Evolutionary conservation across 2,113 vertebrate genomes (phyloP).

Genomic region (Tupaia tana): DNA sequence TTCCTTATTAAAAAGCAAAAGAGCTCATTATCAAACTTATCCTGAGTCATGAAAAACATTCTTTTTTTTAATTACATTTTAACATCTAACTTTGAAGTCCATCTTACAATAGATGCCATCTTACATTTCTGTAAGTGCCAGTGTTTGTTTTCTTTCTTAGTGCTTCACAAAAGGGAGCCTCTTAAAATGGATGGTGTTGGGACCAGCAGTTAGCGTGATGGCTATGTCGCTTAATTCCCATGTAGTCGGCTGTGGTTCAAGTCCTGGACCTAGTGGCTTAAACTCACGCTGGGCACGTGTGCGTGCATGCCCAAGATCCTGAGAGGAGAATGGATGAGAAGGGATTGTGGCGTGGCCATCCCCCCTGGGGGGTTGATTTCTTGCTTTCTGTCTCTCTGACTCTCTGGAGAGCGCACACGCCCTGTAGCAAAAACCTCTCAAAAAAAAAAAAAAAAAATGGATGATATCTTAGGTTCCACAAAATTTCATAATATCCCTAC

Average conservation of each 20-base stretch:
- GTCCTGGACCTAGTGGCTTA: too few species aligned
- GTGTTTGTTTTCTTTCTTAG: constrained; percentile 1
- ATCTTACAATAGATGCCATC: not conserved
- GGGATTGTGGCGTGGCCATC: too few species aligned
- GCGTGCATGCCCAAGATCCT: too few species aligned
- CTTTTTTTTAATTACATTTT: not conserved
- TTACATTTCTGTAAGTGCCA: not conserved
- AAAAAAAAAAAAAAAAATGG: not conserved
- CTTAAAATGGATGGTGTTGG: not conserved
- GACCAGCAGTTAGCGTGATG: too few species aligned
- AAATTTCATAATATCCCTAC: not conserved
- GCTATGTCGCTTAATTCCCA: too few species aligned
- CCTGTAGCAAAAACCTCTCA: too few species aligned
- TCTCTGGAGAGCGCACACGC: too few species aligned
- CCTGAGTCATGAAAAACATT: not conserved
- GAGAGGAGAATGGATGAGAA: too few species aligned
- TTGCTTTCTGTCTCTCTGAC: too few species aligned
- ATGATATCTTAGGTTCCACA: not conserved
- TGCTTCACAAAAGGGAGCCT: not conserved
- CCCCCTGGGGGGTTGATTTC: too few species aligned
- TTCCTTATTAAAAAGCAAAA: constrained; percentile 42
- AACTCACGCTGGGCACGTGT: too few species aligned
- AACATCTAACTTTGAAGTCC: not conserved
- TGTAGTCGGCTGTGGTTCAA: too few species aligned
- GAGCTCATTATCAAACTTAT: not conserved